These are phyloP conservation scores for Callipepla squamata DNA, from an alignment of 2,113 vertebrate genomes.

Conservation along the genomic window DNA sequence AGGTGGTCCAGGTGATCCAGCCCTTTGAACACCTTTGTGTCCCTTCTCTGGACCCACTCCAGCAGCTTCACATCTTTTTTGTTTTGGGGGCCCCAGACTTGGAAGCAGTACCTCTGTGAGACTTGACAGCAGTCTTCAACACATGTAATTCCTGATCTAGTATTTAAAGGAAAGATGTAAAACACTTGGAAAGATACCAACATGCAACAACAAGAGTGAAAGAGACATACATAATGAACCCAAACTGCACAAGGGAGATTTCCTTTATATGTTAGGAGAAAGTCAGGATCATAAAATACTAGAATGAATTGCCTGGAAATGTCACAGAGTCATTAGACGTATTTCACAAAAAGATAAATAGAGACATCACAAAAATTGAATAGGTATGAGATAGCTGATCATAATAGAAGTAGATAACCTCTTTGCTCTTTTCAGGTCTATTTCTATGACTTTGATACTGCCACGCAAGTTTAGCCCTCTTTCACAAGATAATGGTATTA, in stretches of 20 bases:
- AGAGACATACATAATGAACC: neutral
- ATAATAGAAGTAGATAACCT: neutral
- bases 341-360: neutral
- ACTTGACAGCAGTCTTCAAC: neutral
- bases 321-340: neutral
- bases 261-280: neutral
- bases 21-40: too few relatives aligned
- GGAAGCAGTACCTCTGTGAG: neutral
- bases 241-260: neutral
- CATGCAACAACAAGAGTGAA: neutral
- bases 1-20: too few relatives aligned
- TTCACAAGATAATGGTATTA: neutral
- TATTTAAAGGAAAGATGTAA: neutral
- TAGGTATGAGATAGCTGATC: neutral
- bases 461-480: neutral
- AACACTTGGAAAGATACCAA: neutral
- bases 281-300: neutral
- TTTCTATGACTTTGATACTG: neutral
- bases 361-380: neutral
- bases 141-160: neutral
- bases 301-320: rapidly evolving
- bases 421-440: neutral
- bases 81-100: too few relatives aligned
- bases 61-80: too few relatives aligned
- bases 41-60: too few relatives aligned